Evolutionary conservation across 2,888 invertebrate genomes (phyloP).

Genomic region (Watsonalla binaria): DNA sequence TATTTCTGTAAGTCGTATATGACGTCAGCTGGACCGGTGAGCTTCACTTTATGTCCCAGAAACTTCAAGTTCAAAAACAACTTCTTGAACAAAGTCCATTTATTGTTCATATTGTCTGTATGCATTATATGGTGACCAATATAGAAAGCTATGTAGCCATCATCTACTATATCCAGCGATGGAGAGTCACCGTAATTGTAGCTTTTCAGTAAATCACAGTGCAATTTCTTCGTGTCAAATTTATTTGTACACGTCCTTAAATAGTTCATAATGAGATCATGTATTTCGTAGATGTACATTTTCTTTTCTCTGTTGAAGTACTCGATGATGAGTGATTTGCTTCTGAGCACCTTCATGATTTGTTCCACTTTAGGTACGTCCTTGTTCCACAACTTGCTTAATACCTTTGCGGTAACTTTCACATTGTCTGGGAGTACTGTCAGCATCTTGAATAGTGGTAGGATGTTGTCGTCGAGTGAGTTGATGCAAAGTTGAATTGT

Average conservation of each 20-base stretch:
- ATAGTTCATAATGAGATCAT: constrained; percentile 82
- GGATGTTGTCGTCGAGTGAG: constrained; percentile 67
- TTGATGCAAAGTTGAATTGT: constrained; percentile 81
- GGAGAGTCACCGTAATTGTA: constrained; percentile 75
- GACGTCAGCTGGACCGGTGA: constrained; percentile 84
- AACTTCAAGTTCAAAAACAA: constrained; percentile 84
- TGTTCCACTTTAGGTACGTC: constrained; percentile 73
- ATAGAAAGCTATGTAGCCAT: constrained; percentile 85
- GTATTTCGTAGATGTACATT: constrained; percentile 84
- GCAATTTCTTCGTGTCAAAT: constrained; percentile 68
- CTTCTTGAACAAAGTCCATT: constrained; percentile 74
- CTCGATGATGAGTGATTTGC: constrained; percentile 82
- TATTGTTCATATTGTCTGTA: constrained; percentile 63
- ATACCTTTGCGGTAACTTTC: constrained; percentile 80
- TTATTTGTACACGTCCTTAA: constrained; percentile 67
- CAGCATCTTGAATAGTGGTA: constrained; percentile 79
- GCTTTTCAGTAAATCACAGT: constrained; percentile 77
- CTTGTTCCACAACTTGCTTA: constrained; percentile 61
- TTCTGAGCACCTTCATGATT: constrained; percentile 80
- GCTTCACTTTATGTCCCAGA: constrained; percentile 82
- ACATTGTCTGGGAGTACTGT: constrained; percentile 84
- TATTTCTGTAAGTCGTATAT: constrained; percentile 83
- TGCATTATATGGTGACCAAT: constrained; percentile 83
- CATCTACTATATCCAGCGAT: constrained; percentile 80
- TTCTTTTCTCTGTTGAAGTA: constrained; percentile 79